Evolutionary conservation across 2,888 invertebrate genomes (phyloP).

Genomic region (Pomacea canaliculata): DNA sequence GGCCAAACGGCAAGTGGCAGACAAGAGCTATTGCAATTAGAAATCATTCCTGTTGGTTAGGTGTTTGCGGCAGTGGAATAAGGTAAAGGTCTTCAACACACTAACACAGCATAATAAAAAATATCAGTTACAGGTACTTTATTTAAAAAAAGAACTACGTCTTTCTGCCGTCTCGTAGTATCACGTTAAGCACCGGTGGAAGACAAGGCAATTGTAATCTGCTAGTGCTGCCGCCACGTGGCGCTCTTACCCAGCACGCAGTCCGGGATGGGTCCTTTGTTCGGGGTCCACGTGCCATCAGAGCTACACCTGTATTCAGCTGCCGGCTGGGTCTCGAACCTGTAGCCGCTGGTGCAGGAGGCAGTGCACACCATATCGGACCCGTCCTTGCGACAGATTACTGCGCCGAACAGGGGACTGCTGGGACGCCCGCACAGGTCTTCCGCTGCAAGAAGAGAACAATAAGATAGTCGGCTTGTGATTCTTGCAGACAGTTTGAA

Average conservation of each 20-base stretch:
- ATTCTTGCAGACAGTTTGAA: not conserved
- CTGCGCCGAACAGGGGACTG: slow-evolving; percentile 42
- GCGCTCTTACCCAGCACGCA: slow-evolving; percentile 45
- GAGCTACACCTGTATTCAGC: slow-evolving; percentile 42
- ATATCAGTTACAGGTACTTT: too few relatives aligned
- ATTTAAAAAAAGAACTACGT: too few relatives aligned
- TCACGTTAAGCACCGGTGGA: too few relatives aligned
- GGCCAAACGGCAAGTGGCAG: too few relatives aligned
- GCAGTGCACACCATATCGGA: slow-evolving; percentile 43
- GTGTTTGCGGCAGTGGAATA: too few relatives aligned
- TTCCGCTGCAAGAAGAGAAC: slow-evolving; percentile 34
- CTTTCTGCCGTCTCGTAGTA: too few relatives aligned
- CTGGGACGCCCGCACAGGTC: slow-evolving; percentile 43
- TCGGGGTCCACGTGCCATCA: slow-evolving; percentile 50
- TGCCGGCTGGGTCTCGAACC: slow-evolving; percentile 42
- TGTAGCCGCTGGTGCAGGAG: slow-evolving; percentile 47
- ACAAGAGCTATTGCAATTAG: too few relatives aligned
- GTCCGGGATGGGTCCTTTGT: slow-evolving; percentile 42
- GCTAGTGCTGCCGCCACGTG: not conserved
- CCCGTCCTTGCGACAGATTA: slow-evolving; percentile 40
- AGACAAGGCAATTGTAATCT: too few relatives aligned
- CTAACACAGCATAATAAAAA: too few relatives aligned
- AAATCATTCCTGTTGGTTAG: too few relatives aligned
- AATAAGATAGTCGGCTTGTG: not conserved
- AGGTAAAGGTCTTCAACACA: too few relatives aligned